Percentiles rank a stretch among this genome's conserved stretches.
Evolutionary conservation across 1,140 invertebrate species (phyloP).

Genomic region (Neomicropteryx cornuta): DNA sequence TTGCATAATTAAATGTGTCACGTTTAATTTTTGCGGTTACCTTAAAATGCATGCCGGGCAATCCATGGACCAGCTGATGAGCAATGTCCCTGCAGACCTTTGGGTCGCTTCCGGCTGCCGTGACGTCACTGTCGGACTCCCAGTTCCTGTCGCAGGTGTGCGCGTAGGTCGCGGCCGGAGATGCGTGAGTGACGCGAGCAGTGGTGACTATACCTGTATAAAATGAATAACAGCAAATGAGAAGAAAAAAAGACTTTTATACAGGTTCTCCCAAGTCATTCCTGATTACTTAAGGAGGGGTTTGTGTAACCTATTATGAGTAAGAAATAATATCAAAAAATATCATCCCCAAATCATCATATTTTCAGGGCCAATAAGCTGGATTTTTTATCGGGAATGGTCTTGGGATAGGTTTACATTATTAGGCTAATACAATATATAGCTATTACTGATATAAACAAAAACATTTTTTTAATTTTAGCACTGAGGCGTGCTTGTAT

Average conservation of each 20-base stretch:
- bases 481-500: too few species aligned
- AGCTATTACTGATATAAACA: too few species aligned
- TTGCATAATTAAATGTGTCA: not conserved
- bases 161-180: slow-evolving; percentile 66
- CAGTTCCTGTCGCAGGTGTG: slow-evolving; percentile 66
- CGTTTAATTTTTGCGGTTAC: slow-evolving; percentile 14
- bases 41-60: slow-evolving; percentile 39
- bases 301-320: not conserved
- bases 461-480: too few species aligned
- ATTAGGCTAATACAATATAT: too few species aligned
- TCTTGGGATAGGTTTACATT: too few species aligned
- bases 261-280: not conserved
- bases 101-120: slow-evolving; percentile 24
- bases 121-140: slow-evolving; percentile 59
- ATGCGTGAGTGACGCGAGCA: slow-evolving; percentile 62
- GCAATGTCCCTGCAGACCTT: slow-evolving; percentile 37
- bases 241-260: slow-evolving; percentile 6
- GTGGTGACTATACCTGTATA: slow-evolving; percentile 57
- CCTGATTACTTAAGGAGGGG: not conserved
- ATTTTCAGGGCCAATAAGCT: not conserved
- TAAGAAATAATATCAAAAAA: not conserved
- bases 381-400: not conserved
- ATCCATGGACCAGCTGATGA: slow-evolving; percentile 50
- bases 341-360: not conserved
- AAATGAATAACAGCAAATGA: too few species aligned